Base-by-base conservation (phyloP, 2,113 vertebrate genomes). In the Labeo rohita region DNA sequence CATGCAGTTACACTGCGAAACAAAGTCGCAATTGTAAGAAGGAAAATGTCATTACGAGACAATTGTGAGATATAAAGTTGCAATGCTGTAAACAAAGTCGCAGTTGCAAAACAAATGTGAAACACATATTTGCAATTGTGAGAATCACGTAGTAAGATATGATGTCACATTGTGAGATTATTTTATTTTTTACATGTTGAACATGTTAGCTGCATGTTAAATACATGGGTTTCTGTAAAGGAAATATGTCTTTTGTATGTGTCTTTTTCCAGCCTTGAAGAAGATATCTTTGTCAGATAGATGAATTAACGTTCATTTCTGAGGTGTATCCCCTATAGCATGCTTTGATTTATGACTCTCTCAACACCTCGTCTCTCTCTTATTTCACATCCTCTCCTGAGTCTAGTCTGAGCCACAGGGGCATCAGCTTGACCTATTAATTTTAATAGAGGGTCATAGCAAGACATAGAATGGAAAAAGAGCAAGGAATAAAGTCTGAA, bases 301-400 rank as follows among this genome's bases (percentile, higher is more conserved):
- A 77, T 78, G 50, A 28, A 75, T 87, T 61, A 78, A 65, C 54
- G 18, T 43, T 80, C 43, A 8, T 72, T 54, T 63, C 54, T 54
- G 66, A 84, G 68, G 77, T 75, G 73, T 23, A 68, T n/a, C 36
- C 15, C 66, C 43, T 3, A 56, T 28, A 15, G 15, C 39, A 16
- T 13, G 65, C 82, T 65, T 63, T 61, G 75, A 84, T 68, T 80
- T 74, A 75, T 65, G 23, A 6, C 74, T 83, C 52, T 43, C 43
- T 78, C 70, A 72, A 72, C 68, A 45, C 68, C 68, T 72, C 4
- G 45, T 68, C 28, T 78, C 56, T 78, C 59, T 23, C 39, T 85
- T 61, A 12, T 78, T 18, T 77, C 49, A 45, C 68, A 72, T n/a
- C 10, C 39, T 73, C 36, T 63, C 52, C 45, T 34, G 36, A 63